Percentiles rank a stretch among this genome's conserved stretches.
These are phyloP conservation scores for Sitta carolinensis DNA, from an alignment of 2,797 vertebrate genomes.

Conservation along the genomic window DNA sequence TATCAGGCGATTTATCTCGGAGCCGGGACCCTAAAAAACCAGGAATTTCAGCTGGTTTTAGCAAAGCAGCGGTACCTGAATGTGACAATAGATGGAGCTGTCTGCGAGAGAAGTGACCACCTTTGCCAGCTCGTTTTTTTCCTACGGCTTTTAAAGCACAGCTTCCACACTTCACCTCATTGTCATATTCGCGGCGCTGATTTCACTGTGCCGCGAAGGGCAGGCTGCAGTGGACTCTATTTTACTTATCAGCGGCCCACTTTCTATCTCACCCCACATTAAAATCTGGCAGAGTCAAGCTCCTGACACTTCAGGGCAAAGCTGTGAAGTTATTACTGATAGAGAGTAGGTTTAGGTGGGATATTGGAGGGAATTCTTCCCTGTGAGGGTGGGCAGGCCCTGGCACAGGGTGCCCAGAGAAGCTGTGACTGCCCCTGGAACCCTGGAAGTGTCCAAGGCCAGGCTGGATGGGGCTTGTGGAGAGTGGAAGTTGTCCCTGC, in stretches of 20 bases:
- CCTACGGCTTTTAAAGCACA: not conserved
- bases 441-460: not conserved
- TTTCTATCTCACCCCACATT: not conserved
- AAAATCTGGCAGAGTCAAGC: not conserved
- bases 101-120: slow-evolving; percentile 30
- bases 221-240: not conserved
- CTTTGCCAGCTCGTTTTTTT: not conserved
- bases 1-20: not conserved
- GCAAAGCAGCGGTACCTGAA: not conserved
- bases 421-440: not conserved
- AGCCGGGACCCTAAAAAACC: not conserved
- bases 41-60: not conserved
- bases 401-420: not conserved
- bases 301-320: not conserved
- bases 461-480: fast-evolving
- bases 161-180: not conserved
- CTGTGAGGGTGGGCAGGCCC: fast-evolving
- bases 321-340: not conserved
- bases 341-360: not conserved
- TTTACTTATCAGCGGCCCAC: not conserved
- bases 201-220: not conserved
- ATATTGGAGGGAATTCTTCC: not conserved
- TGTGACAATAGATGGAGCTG: slow-evolving; percentile 58
- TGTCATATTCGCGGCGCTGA: not conserved
- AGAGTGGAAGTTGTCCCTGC: not conserved